Percentiles rank a stretch among this genome's conserved stretches.
Evolutionary conservation across 2,888 invertebrate genomes (phyloP).

Genomic region (Caenorhabditis drosophilae): DNA sequence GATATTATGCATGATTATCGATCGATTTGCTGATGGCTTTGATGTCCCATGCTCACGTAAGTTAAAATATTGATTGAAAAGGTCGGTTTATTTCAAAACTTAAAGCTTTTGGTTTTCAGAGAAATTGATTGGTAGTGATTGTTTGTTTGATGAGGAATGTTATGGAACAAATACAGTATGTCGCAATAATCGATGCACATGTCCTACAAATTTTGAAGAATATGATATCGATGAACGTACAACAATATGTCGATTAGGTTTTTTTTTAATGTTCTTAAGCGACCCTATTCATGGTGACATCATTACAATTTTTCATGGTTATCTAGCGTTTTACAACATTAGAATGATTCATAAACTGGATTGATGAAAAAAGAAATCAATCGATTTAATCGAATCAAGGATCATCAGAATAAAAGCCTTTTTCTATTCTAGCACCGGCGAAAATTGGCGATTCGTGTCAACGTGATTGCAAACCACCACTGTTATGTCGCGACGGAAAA

Average conservation of each 20-base stretch:
- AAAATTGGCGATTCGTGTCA: conserved; percentile 68
- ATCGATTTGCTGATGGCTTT: conserved; percentile 37
- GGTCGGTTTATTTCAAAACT: conserved; percentile 1
- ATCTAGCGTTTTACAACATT: conserved; percentile 6
- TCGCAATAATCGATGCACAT: conserved; percentile 63
- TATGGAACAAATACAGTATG: conserved; percentile 69
- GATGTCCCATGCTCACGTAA: conserved; percentile 68
- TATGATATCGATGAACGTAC: conserved; percentile 62
- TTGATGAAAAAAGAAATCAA: no score
- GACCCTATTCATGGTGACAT: neutral
- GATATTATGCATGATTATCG: conserved; percentile 30
- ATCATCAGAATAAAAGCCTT: no score
- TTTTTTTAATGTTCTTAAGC: no score
- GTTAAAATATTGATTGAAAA: no score
- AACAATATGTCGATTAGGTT: conserved; percentile 65
- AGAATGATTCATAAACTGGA: conserved; percentile 24
- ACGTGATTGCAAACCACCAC: conserved; percentile 67
- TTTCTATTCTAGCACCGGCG: conserved; percentile 62
- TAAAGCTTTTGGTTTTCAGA: conserved; percentile 60
- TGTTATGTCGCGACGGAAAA: conserved; percentile 67
- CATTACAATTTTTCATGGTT: neutral
- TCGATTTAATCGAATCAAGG: no score
- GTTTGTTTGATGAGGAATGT: conserved; percentile 68
- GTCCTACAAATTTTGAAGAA: conserved; percentile 68
- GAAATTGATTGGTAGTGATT: conserved; percentile 66